These are phyloP conservation scores for Naso thynnoides DNA, from an alignment of 2,797 vertebrate species.

Conservation along the genomic window DNA sequence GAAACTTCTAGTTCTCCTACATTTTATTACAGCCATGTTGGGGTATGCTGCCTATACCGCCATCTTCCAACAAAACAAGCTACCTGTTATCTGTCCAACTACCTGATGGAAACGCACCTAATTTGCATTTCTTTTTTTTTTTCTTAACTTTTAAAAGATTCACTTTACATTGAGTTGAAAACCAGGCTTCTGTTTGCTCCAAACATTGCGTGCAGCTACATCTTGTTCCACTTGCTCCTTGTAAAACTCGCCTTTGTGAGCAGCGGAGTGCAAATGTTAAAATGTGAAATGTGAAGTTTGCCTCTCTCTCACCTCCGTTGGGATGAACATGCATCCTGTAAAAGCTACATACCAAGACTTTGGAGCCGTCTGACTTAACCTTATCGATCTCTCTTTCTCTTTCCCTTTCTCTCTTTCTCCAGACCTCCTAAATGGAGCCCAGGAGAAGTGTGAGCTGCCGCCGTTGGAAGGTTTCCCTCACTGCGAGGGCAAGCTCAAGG, in stretches of 20 bases:
- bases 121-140: too few relatives aligned
- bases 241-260: neutral
- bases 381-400: constrained; percentile 53
- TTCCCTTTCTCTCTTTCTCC: constrained; percentile 56
- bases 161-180: too few relatives aligned
- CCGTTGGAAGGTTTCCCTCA: constrained; percentile 98
- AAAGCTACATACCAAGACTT: constrained; percentile 28
- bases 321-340: constrained; percentile 11
- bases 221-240: neutral
- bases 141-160: too few relatives aligned
- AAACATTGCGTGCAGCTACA: too few relatives aligned
- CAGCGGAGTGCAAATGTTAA: neutral
- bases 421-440: constrained; percentile 98
- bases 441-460: constrained; percentile 98
- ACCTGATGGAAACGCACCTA: too few relatives aligned
- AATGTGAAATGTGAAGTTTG: constrained; percentile 5
- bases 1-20: too few relatives aligned
- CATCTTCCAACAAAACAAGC: too few relatives aligned
- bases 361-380: constrained; percentile 28
- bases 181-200: too few relatives aligned
- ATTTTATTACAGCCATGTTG: too few relatives aligned
- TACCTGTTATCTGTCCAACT: too few relatives aligned
- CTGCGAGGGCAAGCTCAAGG: constrained; percentile 97
- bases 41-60: too few relatives aligned
- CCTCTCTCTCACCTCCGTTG: neutral